Evolutionary conservation across 2,113 vertebrate species (phyloP).

Genomic region (Cryptomyrus ogoouensis): DNA sequence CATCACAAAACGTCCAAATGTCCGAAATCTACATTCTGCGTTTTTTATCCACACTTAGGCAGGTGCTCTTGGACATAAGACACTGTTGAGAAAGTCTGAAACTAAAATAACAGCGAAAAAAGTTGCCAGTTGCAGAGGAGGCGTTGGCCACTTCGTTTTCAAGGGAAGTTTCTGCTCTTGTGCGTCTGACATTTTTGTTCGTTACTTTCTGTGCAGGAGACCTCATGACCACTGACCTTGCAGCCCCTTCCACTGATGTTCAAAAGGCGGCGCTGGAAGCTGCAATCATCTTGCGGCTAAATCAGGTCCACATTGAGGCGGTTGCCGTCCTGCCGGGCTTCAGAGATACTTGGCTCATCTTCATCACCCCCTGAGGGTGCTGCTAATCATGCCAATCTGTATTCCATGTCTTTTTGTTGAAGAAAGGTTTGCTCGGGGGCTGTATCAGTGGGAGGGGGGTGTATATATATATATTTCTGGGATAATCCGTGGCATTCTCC

Average conservation of each 20-base stretch:
- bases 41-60: background rate
- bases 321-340: background rate
- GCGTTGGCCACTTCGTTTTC: background rate
- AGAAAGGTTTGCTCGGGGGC: background rate
- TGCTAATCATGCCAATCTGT: background rate
- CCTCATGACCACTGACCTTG: background rate
- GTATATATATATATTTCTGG: background rate
- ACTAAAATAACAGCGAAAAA: background rate
- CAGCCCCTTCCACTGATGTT: conserved; percentile 8
- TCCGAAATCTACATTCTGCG: background rate
- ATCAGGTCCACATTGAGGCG: conserved; percentile 7
- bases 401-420: background rate
- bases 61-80: background rate
- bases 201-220: background rate
- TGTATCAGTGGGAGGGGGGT: background rate
- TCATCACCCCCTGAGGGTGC: background rate
- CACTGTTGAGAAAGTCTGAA: background rate
- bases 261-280: background rate
- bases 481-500: background rate
- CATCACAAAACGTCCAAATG: background rate
- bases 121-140: background rate
- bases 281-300: conserved; percentile 10
- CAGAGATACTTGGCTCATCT: background rate
- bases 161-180: background rate
- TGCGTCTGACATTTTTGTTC: background rate